Evolutionary conservation across 64 coral and sea anemone species (phyloP).

Genomic region (Montipora foliosa): DNA sequence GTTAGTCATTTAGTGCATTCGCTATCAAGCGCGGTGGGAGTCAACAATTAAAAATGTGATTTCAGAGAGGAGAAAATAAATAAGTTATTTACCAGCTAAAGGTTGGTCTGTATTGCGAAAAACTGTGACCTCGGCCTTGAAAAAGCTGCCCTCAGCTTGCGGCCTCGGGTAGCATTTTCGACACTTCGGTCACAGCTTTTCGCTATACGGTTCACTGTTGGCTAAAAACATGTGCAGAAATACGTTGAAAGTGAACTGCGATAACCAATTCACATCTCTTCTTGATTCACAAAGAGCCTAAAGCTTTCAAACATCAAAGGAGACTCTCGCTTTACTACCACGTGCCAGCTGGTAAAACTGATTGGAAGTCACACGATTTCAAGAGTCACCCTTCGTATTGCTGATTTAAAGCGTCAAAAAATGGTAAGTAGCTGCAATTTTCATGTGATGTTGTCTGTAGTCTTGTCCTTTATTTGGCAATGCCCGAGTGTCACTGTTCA

Average conservation of each 20-base stretch:
- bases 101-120: too few relatives aligned
- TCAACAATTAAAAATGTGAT: too few relatives aligned
- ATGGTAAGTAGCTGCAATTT: slow-evolving; percentile 71
- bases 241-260: neutral
- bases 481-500: too few relatives aligned
- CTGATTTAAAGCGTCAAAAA: slow-evolving; percentile 98
- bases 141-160: too few relatives aligned
- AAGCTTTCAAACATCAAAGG: slow-evolving; percentile 96
- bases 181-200: too few relatives aligned
- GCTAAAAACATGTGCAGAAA: neutral
- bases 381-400: slow-evolving; percentile 89
- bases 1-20: too few relatives aligned
- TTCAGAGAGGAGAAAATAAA: too few relatives aligned
- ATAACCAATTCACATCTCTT: neutral
- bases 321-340: slow-evolving; percentile 95
- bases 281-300: slow-evolving; percentile 66
- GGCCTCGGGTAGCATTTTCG: too few relatives aligned
- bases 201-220: too few relatives aligned
- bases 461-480: neutral
- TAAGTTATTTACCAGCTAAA: too few relatives aligned
- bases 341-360: slow-evolving; percentile 95
- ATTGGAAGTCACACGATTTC: slow-evolving; percentile 98
- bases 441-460: neutral
- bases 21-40: too few relatives aligned
- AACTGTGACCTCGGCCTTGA: too few relatives aligned